Evolutionary conservation across 2,113 vertebrate species (phyloP).

Genomic region (Alethe castanea): DNA sequence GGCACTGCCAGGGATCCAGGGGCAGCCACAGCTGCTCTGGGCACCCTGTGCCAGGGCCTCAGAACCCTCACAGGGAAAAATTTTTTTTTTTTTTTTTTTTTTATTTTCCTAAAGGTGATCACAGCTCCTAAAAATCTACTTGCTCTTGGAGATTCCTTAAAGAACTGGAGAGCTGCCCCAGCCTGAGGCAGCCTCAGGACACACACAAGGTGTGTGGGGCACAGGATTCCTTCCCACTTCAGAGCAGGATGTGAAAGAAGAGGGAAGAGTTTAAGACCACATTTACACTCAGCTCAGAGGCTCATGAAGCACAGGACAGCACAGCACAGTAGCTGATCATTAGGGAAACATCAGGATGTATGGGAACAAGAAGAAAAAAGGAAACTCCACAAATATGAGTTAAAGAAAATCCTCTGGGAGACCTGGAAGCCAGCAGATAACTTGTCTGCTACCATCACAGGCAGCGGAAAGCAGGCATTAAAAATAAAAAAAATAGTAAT

Average conservation of each 20-base stretch:
- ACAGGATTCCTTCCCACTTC: neutral
- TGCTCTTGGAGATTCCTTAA: neutral
- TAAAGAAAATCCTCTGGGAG: neutral
- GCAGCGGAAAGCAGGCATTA: neutral
- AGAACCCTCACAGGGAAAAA: rapidly evolving
- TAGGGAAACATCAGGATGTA: neutral
- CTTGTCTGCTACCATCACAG: neutral
- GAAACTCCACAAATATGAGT: neutral
- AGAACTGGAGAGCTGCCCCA: neutral
- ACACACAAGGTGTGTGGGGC: neutral
- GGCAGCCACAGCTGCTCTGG: neutral
- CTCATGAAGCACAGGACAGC: neutral
- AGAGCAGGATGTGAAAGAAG: neutral
- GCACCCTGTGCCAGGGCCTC: neutral
- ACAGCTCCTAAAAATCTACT: neutral
- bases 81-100: too few species aligned
- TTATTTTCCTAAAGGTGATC: neutral
- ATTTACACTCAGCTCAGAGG: neutral
- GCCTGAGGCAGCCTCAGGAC: neutral
- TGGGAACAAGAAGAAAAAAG: neutral
- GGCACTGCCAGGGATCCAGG: neutral
- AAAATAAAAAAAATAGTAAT: neutral
- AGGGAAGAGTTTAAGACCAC: neutral
- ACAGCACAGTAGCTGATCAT: neutral
- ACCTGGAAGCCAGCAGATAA: neutral